Base-by-base conservation (phyloP, 2,113 vertebrate species). In the Potamarius usumacintae region DNA sequence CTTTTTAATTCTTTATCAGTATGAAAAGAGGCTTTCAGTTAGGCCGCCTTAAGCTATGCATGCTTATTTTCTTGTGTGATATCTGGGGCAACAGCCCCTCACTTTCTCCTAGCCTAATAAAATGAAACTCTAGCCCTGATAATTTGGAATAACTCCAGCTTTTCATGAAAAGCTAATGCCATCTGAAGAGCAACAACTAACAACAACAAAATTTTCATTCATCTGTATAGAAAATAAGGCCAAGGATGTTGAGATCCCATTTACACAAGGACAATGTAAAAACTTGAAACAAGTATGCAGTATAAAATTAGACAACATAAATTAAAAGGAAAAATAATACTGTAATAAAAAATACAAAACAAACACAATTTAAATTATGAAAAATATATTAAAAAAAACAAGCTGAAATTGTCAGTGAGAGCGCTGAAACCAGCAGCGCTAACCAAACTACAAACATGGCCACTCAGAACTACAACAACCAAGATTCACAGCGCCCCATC, bases 51-150 rank as follows among this genome's bases (percentile, higher is more conserved):
- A 72, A 79, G 84, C 76, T 84, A 72, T 83, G 78, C 74, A 81
- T 79, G 84, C 69, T 74, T 85, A 83, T 90, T 86, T 87, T 83
- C 84, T 77, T 27, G 67, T 71, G 34, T 65, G 72, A 50, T 83
- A 88, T 90, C 71, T 90, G 89, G 89, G 89, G 83, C 86, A 90
- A 12, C 79, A 88, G 63, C 63, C 72, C 27, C 69, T 76, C 79
- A 81, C 79, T 58, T 81, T 60, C 53, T 81, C 30, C 78, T 81
- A 11, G 55, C n/a, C 53, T 60, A 34, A 58, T 1, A 58, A 34
- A 27, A 57, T 55, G 2, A 79, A 27, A 15, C 50, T 55, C 22
- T 27, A 17, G 25, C 50, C 25, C 25, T 27, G 27, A 27, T 78
- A 25, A 4, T 76, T 76, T 42, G 72, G 48, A 77, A n/a, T 77